Evolutionary conservation across 2,888 invertebrate genomes (phyloP).

Genomic region (Pharmacophagus antenor): DNA sequence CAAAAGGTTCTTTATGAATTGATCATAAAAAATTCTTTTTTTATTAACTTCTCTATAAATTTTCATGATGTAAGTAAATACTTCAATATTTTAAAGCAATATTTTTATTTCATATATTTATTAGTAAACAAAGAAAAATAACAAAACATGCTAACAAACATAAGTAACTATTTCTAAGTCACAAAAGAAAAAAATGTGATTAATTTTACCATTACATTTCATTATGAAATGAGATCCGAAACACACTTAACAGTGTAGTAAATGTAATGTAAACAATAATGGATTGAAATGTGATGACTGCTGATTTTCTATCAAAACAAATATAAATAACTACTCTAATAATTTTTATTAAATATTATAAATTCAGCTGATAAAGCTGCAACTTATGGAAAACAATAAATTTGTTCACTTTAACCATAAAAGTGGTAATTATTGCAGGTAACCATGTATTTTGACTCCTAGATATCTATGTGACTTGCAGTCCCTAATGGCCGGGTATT

Average conservation of each 20-base stretch:
- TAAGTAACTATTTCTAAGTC: slow-evolving; percentile 71
- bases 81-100: slow-evolving; percentile 17
- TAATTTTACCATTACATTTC: slow-evolving; percentile 22
- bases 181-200: slow-evolving; percentile 51
- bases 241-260: slow-evolving; percentile 33
- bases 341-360: slow-evolving; percentile 30
- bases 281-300: slow-evolving; percentile 34
- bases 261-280: slow-evolving; percentile 27
- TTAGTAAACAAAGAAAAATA: slow-evolving; percentile 70
- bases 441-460: slow-evolving; percentile 49
- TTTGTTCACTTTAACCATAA: slow-evolving; percentile 58
- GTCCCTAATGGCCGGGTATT: slow-evolving; percentile 1
- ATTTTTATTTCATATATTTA: slow-evolving; percentile 66
- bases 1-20: no score
- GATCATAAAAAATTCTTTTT: no score
- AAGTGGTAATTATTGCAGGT: slow-evolving; percentile 50
- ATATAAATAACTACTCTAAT: slow-evolving; percentile 33
- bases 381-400: slow-evolving; percentile 63
- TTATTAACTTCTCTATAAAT: not conserved
- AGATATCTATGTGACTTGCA: slow-evolving; percentile 34
- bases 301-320: slow-evolving; percentile 32
- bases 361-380: slow-evolving; percentile 46
- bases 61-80: not conserved
- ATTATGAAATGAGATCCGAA: slow-evolving; percentile 47
- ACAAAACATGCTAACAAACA: slow-evolving; percentile 77